phyloP scores from a whole-genome alignment of 2,797 vertebrate species.

The Gymnoscopelus braueri region DNA sequence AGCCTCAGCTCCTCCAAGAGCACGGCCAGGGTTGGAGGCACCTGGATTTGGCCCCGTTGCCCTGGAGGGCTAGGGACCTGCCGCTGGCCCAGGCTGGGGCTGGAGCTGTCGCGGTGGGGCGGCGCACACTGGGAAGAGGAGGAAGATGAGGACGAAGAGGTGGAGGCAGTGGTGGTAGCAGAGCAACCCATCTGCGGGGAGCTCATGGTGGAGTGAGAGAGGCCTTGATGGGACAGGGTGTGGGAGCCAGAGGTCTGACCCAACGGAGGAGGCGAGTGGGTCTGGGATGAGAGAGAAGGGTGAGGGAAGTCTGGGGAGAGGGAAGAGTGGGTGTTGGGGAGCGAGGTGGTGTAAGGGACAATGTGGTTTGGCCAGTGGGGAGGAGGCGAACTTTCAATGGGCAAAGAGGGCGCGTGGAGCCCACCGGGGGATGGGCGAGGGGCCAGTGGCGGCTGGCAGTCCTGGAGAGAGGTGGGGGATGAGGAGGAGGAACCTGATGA shows the following conservation, averaged over 20 bases:
- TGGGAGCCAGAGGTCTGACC: conserved; percentile 71
- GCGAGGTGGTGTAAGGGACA: conserved; percentile 78
- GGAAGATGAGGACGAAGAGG: conserved; percentile 70
- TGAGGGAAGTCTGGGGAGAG: conserved; percentile 86
- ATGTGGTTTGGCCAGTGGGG: conserved; percentile 84
- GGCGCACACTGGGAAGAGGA: conserved; percentile 68
- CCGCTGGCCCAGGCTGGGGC: conserved; percentile 84
- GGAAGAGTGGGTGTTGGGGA: conserved; percentile 84
- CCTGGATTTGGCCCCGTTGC: conserved; percentile 71
- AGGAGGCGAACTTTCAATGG: conserved; percentile 83
- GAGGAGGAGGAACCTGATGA: conserved; percentile 82
- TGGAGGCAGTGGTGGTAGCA: conserved; percentile 80
- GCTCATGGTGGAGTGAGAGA: conserved; percentile 79
- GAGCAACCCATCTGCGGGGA: conserved; percentile 83
- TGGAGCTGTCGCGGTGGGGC: conserved; percentile 81
- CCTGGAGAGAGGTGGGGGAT: conserved; percentile 80
- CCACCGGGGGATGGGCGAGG: conserved; percentile 85
- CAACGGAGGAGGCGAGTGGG: conserved; percentile 77
- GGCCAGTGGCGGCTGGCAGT: conserved; percentile 84
- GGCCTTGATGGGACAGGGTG: conserved; percentile 65
- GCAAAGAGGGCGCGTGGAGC: conserved; percentile 83
- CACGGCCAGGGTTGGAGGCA: conserved; percentile 83
- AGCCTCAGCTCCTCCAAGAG: conserved; percentile 91
- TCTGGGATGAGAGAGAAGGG: conserved; percentile 83
- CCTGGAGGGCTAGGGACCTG: conserved; percentile 71